Base-by-base conservation (phyloP, 2,888 invertebrate species). In the Caenorhabditis sinica region DNA sequence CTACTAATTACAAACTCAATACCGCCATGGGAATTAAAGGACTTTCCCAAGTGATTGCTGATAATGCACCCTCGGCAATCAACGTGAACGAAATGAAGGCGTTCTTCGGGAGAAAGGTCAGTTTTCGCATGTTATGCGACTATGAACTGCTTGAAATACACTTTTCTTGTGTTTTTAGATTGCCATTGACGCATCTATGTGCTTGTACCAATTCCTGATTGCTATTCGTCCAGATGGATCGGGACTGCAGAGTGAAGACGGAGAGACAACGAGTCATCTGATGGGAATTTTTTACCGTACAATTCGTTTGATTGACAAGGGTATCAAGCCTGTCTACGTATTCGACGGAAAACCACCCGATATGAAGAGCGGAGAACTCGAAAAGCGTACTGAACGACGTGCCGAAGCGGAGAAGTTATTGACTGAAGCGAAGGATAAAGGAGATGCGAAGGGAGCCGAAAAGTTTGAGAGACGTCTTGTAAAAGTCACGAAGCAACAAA, bases 321-420 rank as follows among this genome's bases (percentile, higher is more conserved):
- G 97, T 1, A 96, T 99, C 83, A 99, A 99, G 73, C 98, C 99
- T 0, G 96, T 98, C 0, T 99, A 98, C 93, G 98, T 99, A 28
- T 99, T 99, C 94, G 99, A 99, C 93, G 99, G 99, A 0, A 98
- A 98, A 93, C 99, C 99, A 36, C 99, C 99, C 30, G 96, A 96
- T 81, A 94, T 99, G 94, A 99, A 99, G 94, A 93, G 94, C 33
- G 91, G 87, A 15, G 90, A 99, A 94, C 94, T 99, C 85, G 95
- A 95, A 61, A 99, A 99, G 93, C 95, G 99, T 86, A 95, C 96
- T 0, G 98, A 97, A 93, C 95, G 95, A 84, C 95, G 98, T 66
- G 89, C 86, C 11, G 98, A 97, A 93, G 98, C 99, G 0, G 96
- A 98, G 93, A 97, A 98, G 92, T 95, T 96, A 66, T 93, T 98